Conservation (phyloP, 2,797 vertebrate genomes). For the Pseudochirops corinnae region DNA sequence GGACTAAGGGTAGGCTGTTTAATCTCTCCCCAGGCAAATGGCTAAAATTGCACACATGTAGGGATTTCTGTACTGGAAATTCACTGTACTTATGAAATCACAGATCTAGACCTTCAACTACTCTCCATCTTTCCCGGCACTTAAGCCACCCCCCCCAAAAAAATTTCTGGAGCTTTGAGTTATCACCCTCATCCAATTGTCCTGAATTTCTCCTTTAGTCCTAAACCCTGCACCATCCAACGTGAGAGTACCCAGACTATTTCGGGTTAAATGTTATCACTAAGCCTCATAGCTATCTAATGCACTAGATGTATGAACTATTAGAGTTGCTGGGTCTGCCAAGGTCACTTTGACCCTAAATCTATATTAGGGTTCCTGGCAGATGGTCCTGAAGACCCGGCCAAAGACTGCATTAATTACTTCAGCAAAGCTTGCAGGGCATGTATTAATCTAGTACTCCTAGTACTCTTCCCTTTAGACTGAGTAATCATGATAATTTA, state of each 20-base stretch:
- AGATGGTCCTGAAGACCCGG: constrained; percentile 11
- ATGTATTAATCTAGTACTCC: not conserved
- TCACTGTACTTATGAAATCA: not conserved
- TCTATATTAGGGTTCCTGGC: constrained; percentile 31
- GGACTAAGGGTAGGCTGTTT: not conserved
- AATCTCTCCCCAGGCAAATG: not conserved
- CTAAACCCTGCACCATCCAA: not conserved
- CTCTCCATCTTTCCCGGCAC: not conserved
- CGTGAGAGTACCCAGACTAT: not conserved
- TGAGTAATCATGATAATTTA: not conserved
- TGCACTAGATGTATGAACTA: not conserved
- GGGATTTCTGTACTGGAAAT: not conserved
- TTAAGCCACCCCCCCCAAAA: not conserved
- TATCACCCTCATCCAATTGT: not conserved
- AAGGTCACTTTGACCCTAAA: constrained; percentile 45
- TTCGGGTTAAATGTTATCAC: not conserved
- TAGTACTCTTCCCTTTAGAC: not conserved
- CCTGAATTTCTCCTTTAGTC: not conserved
- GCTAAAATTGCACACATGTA: not conserved
- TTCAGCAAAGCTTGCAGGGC: not conserved
- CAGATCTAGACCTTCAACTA: not conserved
- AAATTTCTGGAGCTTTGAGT: not conserved
- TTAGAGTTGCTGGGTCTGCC: not conserved
- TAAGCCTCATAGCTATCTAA: not conserved
- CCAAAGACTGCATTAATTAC: constrained; percentile 25